Conservation (phyloP, 1,140 invertebrate genomes). For the Pseudachorutes palmiensis region DNA sequence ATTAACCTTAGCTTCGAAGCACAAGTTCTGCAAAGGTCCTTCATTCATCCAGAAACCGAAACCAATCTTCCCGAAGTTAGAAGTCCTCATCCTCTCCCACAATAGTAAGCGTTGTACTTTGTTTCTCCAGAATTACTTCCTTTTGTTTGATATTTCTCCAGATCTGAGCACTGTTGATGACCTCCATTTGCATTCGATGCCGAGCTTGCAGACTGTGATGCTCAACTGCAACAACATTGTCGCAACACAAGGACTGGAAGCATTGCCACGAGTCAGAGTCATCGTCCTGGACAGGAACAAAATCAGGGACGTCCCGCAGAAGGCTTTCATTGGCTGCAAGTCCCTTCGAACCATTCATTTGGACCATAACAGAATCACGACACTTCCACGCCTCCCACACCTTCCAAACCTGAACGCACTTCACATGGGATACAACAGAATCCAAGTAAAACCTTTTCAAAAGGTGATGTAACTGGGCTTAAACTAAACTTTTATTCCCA, state of each 20-base stretch:
- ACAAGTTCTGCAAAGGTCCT: slow-evolving; percentile 7
- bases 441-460: slow-evolving; percentile 20
- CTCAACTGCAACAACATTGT: slow-evolving; percentile 30
- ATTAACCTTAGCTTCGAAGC: not conserved
- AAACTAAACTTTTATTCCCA: not conserved
- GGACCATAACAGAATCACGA: slow-evolving; percentile 29
- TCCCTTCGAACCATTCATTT: slow-evolving; percentile 27
- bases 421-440: slow-evolving; percentile 29
- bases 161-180: slow-evolving; percentile 14
- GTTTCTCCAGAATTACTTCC: too few relatives aligned
- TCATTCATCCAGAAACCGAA: slow-evolving; percentile 13
- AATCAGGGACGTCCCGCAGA: slow-evolving; percentile 26
- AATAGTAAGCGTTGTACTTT: slow-evolving; percentile 27
- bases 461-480: not conserved
- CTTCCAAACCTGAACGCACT: slow-evolving; percentile 24
- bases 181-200: slow-evolving; percentile 26
- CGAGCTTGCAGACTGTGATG: slow-evolving; percentile 24
- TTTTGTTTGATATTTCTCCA: too few relatives aligned
- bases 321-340: slow-evolving; percentile 25
- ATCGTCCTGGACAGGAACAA: slow-evolving; percentile 30
- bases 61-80: slow-evolving; percentile 23
- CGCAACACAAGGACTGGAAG: slow-evolving; percentile 17
- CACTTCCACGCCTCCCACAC: slow-evolving; percentile 27
- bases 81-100: slow-evolving; percentile 31
- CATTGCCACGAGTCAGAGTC: slow-evolving; percentile 20